Percentiles rank a stretch among this genome's conserved stretches.
Conservation (phyloP, 1,140 invertebrate genomes). For the Dreissena rostriformis region DNA sequence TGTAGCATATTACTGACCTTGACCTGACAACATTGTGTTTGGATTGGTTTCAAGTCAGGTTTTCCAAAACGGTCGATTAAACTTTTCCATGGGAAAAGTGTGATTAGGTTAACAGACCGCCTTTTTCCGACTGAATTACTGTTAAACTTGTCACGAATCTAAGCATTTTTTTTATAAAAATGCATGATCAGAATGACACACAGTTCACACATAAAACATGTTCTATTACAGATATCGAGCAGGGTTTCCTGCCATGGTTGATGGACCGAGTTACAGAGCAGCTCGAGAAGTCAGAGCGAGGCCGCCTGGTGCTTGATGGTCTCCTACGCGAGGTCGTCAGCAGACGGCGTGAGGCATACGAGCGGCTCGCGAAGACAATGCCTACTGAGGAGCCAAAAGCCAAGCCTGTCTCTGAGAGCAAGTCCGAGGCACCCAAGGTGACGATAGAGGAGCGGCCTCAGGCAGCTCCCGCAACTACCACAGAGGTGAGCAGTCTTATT, state of each 20-base stretch:
- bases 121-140: no score
- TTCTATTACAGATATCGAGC: constrained; percentile 83
- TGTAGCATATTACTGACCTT: no score
- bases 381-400: constrained; percentile 15
- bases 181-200: background rate
- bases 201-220: constrained; percentile 84
- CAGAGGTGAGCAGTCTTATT: constrained; percentile 54
- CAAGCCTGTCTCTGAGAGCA: background rate
- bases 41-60: no score
- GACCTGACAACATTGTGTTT: no score
- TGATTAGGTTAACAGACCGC: no score
- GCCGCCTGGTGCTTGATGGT: constrained; percentile 89
- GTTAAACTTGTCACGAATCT: background rate
- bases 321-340: constrained; percentile 77
- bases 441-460: constrained; percentile 50
- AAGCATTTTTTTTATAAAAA: background rate
- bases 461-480: constrained; percentile 64
- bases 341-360: constrained; percentile 68
- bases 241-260: constrained; percentile 94
- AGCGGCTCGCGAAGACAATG: constrained; percentile 56
- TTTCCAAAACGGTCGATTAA: no score
- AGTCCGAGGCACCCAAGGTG: constrained; percentile 41
- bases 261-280: constrained; percentile 90
- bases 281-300: constrained; percentile 89
- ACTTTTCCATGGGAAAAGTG: no score